Base-by-base conservation (phyloP, 2,797 vertebrate genomes). In the Coregonus suidteri region DNA sequence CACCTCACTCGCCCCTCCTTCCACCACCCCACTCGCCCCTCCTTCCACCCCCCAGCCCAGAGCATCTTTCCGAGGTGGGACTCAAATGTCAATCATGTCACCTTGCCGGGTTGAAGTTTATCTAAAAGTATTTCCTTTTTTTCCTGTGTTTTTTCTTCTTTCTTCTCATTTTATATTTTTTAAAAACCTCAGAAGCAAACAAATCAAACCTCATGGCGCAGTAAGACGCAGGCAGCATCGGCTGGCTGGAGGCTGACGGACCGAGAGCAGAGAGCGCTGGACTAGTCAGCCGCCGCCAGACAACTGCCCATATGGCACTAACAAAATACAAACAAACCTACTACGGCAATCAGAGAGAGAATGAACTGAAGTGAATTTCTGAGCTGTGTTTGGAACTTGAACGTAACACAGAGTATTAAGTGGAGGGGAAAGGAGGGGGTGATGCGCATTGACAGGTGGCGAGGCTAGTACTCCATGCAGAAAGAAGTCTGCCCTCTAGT, bases 201-300 rank as follows among this genome's bases (percentile, higher is more conserved):
- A 30, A 91, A 86, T 84, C 25, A 75, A 92, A 94, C 93, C 93
- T 94, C 93, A 93, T 90, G 79, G 85, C 89, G 88, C 84, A 82
- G 87, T 89, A 86, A 78, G 59, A 47, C n/a, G 70, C 31, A 34
- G 20, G 85, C 87, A 52, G 72, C 75, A 59, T 1, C 20, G 3
- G 74, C 64, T 77, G 4, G 66, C 15, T 79, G 25, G 82, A 84
- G 71, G 54, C 76, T 77, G 82, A 82, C 77, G 62, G 66, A 82
- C 78, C 81, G 77, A 56, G 76, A 82, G 65, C 69, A 53, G 62
- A 64, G 54, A 76, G 64, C 73, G 66, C 62, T 66, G 74, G 74
- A 79, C 71, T 75, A 30, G 77, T 74, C 80, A 7, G 84, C 59
- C 53, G 81, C 79, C 70, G 78, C 78, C 80, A 20, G 78, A 56